A percentile compares a stretch with the other conserved stretches of the same genome.
Evolutionary conservation across 2,797 vertebrate species (phyloP).

Genomic region (Poecilia gillii): DNA sequence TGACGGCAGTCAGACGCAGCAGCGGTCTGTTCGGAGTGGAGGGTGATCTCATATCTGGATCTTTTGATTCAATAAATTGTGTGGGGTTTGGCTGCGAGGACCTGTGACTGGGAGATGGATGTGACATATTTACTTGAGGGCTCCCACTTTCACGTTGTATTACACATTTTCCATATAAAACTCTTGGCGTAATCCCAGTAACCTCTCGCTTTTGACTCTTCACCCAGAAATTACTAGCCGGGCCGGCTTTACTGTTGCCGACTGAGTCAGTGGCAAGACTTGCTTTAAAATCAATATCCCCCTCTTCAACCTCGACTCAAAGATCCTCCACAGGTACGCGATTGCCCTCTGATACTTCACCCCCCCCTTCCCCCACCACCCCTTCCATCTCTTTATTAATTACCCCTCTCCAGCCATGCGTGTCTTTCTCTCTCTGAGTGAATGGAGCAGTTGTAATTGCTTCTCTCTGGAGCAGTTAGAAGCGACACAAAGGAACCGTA

Average conservation of each 20-base stretch:
- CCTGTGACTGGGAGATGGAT: slow-evolving; percentile 31
- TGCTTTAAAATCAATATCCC: slow-evolving; percentile 47
- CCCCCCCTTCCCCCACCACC: slow-evolving; percentile 38
- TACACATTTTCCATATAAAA: slow-evolving; percentile 27
- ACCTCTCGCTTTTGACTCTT: slow-evolving; percentile 67
- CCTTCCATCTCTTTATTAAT: slow-evolving; percentile 78
- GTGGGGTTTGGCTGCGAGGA: slow-evolving; percentile 11
- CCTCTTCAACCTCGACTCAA: slow-evolving; percentile 32
- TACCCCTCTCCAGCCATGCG: slow-evolving; percentile 74
- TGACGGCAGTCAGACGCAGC: slow-evolving; percentile 52
- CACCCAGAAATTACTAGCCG: slow-evolving; percentile 28
- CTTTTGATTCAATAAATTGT: slow-evolving; percentile 51
- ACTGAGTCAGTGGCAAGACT: slow-evolving; percentile 37
- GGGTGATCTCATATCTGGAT: slow-evolving; percentile 66
- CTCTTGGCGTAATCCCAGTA: slow-evolving; percentile 48
- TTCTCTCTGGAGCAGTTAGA: slow-evolving; percentile 80
- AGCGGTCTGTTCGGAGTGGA: slow-evolving; percentile 42
- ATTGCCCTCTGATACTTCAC: slow-evolving; percentile 37
- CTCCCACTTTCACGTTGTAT: slow-evolving; percentile 14
- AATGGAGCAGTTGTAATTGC: slow-evolving; percentile 81
- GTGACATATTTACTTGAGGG: slow-evolving; percentile 35
- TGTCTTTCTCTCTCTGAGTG: slow-evolving; percentile 75
- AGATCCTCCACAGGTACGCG: slow-evolving; percentile 63
- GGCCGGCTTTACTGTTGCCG: slow-evolving; percentile 34
- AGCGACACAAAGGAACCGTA: slow-evolving; percentile 75